Conservation (phyloP, 2,797 vertebrate species). For the Kryptolebias ocellatus region DNA sequence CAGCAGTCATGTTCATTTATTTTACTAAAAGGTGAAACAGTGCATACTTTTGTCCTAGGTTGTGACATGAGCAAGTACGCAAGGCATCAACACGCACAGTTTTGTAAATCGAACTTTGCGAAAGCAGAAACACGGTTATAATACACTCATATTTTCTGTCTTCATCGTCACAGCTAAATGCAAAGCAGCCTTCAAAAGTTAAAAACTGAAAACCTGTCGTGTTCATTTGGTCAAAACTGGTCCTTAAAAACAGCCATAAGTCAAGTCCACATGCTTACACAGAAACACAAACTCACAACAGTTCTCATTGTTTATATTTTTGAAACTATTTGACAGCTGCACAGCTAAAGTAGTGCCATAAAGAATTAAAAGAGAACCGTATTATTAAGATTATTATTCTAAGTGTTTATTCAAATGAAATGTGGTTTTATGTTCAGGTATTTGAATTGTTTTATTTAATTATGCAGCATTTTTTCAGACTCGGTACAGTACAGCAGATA, state of each 20-base stretch:
- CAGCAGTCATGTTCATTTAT: slow-evolving; percentile 42
- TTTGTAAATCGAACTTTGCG: slow-evolving; percentile 17
- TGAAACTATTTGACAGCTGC: slow-evolving; percentile 64
- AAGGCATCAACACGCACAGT: slow-evolving; percentile 13
- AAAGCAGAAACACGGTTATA: slow-evolving; percentile 1
- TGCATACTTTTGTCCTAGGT: slow-evolving; percentile 44
- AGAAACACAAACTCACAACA: slow-evolving; percentile 31
- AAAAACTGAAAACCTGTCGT: slow-evolving; percentile 6
- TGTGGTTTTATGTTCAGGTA: slow-evolving; percentile 74
- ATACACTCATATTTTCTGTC: neutral
- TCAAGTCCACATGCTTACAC: slow-evolving; percentile 20
- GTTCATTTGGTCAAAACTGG: neutral
- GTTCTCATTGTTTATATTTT: slow-evolving; percentile 56
- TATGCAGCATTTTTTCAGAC: slow-evolving; percentile 67
- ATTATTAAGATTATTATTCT: slow-evolving; percentile 49
- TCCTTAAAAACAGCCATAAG: slow-evolving; percentile 18
- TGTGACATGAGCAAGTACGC: slow-evolving; percentile 19
- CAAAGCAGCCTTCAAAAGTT: slow-evolving; percentile 3
- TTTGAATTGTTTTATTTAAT: slow-evolving; percentile 75
- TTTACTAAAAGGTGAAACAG: slow-evolving; percentile 54
- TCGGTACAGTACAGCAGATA: slow-evolving; percentile 75
- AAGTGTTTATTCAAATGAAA: slow-evolving; percentile 74
- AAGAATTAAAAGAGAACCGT: slow-evolving; percentile 62
- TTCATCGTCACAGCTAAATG: neutral
- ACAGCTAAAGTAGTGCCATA: slow-evolving; percentile 78